These are phyloP conservation scores for Ips typographus DNA, from an alignment of 1,140 invertebrate species.

Conservation along the genomic window DNA sequence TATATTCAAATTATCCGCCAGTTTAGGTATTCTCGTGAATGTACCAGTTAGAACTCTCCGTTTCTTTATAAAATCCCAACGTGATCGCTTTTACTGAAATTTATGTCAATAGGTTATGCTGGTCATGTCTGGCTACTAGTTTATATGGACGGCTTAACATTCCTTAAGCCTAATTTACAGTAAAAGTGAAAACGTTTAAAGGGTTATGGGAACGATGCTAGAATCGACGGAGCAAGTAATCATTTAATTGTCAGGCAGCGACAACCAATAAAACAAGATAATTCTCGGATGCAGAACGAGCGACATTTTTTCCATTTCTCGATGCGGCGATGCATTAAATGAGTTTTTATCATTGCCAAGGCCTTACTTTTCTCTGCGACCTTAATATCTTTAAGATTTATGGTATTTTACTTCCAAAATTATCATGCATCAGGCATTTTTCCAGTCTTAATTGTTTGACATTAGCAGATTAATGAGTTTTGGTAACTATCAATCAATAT, in stretches of 20 bases:
- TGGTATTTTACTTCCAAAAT: not conserved
- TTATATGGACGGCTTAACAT: slow-evolving; percentile 5
- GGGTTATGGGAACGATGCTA: not conserved
- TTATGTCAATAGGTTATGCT: slow-evolving; percentile 4
- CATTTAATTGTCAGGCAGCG: slow-evolving; percentile 5
- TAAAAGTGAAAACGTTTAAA: slow-evolving; percentile 8
- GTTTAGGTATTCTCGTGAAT: slow-evolving; percentile 12
- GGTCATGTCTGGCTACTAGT: slow-evolving; percentile 5
- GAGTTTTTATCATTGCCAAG: slow-evolving; percentile 11
- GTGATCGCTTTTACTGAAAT: slow-evolving; percentile 17
- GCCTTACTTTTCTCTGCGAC: slow-evolving; percentile 9
- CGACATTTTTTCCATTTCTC: slow-evolving; percentile 10
- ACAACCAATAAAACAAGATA: not conserved
- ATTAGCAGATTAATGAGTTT: slow-evolving; percentile 4
- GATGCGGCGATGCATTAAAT: slow-evolving; percentile 8
- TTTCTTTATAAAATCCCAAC: slow-evolving; percentile 8
- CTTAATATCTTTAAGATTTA: slow-evolving; percentile 10
- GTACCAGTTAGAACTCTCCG: slow-evolving; percentile 14
- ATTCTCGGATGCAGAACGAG: slow-evolving; percentile 10
- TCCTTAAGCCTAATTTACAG: slow-evolving; percentile 4
- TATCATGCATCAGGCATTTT: not conserved
- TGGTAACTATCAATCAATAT: slow-evolving; percentile 3
- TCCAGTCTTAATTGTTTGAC: slow-evolving; percentile 1
- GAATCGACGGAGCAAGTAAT: slow-evolving; percentile 1
- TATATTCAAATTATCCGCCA: slow-evolving; percentile 12